These are phyloP conservation scores for Leptobrachium leishanense DNA, from an alignment of 2,113 vertebrate genomes.

Conservation along the genomic window DNA sequence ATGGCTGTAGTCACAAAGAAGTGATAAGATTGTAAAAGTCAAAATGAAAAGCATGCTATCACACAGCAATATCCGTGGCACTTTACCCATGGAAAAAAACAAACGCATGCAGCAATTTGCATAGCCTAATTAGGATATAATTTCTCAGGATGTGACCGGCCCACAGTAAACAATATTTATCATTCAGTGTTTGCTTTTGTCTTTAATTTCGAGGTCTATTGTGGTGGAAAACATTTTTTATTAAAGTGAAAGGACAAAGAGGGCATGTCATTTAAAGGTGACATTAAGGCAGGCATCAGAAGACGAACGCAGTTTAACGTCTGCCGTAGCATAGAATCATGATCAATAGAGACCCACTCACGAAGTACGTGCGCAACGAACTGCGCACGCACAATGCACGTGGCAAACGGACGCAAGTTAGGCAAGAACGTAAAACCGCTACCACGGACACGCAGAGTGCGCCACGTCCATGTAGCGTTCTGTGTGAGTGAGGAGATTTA, in stretches of 20 bases:
- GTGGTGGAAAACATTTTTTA: conserved; percentile 20
- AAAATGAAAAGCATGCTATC: conserved; percentile 30
- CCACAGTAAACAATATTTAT: conserved; percentile 33
- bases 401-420: too few relatives aligned
- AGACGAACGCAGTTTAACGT: too few relatives aligned
- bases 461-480: too few relatives aligned
- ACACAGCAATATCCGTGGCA: conserved; percentile 52
- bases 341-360: too few relatives aligned
- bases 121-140: conserved; percentile 47
- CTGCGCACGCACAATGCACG: too few relatives aligned
- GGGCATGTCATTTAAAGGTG: not conserved
- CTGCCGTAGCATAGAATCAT: too few relatives aligned
- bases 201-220: not conserved
- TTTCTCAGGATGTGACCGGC: conserved; percentile 44
- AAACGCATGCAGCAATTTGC: conserved; percentile 36
- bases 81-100: conserved; percentile 45
- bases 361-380: too few relatives aligned
- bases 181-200: conserved; percentile 27
- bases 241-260: conserved; percentile 1
- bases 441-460: too few relatives aligned
- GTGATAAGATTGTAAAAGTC: conserved; percentile 27
- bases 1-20: conserved; percentile 31
- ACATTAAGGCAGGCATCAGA: not conserved
- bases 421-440: too few relatives aligned
- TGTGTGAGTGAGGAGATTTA: too few relatives aligned